Conservation (phyloP, 2,113 vertebrate species). For the Rostratula benghalensis region DNA sequence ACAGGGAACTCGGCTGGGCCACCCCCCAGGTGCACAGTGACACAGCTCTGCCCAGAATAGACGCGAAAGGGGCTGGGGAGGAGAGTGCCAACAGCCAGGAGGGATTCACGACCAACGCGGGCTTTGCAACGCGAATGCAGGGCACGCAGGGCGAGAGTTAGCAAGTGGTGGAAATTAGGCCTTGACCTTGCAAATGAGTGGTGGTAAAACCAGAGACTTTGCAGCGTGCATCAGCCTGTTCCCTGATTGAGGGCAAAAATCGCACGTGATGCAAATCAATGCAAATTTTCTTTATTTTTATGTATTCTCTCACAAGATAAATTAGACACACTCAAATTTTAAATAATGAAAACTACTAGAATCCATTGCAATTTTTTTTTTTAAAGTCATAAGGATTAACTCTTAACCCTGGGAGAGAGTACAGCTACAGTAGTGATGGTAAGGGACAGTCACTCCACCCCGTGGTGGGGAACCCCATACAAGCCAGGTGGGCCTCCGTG, state of each 20-base stretch:
- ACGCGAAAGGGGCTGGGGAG: background rate
- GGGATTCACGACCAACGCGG: accelerated
- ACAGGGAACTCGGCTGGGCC: background rate
- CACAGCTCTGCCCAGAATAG: background rate
- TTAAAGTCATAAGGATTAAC: background rate
- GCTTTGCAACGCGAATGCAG: background rate
- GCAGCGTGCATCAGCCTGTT: background rate
- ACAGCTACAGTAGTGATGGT: background rate
- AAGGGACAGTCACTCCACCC: background rate
- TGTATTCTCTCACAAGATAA: too few species aligned
- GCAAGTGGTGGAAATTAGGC: background rate
- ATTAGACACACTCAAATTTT: background rate
- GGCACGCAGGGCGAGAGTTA: background rate
- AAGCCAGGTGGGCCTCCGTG: background rate
- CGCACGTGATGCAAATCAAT: background rate
- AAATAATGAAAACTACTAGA: background rate
- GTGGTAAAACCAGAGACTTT: background rate
- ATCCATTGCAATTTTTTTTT: too few species aligned
- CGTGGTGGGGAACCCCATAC: background rate
- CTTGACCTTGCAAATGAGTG: background rate
- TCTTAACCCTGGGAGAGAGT: background rate
- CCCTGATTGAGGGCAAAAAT: background rate
- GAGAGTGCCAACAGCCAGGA: background rate
- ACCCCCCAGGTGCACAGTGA: background rate
- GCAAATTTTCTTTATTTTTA: background rate